Percentiles rank a stretch among this genome's conserved stretches.
Evolutionary conservation across 2,888 invertebrate genomes (phyloP).

Genomic region (Clanis bilineata): DNA sequence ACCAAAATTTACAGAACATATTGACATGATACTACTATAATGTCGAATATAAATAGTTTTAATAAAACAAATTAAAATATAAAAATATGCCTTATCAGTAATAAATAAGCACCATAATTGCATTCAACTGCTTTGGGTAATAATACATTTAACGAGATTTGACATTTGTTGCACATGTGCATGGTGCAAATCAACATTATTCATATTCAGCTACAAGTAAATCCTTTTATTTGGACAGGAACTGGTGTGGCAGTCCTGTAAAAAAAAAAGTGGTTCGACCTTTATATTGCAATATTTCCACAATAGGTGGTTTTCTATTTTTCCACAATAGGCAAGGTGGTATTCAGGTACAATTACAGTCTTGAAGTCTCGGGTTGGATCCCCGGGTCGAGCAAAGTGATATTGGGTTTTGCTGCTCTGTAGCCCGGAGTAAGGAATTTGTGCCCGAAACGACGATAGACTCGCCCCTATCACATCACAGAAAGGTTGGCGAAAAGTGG

Average conservation of each 20-base stretch:
- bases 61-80: constrained; percentile 31
- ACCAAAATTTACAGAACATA: constrained; percentile 51
- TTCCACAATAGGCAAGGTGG: no score
- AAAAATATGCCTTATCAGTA: constrained; percentile 30
- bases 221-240: constrained; percentile 32
- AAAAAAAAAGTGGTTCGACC: constrained; percentile 20
- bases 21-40: not conserved
- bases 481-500: no score
- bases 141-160: not conserved
- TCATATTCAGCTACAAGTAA: not conserved
- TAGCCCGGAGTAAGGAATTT: no score
- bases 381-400: no score
- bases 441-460: no score
- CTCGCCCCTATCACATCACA: no score
- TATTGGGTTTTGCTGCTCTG: no score
- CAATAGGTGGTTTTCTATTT: no score
- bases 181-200: constrained; percentile 23
- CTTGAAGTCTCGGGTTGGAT: no score
- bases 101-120: constrained; percentile 24
- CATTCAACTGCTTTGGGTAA: constrained; percentile 21
- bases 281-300: no score
- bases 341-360: no score
- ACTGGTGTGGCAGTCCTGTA: constrained; percentile 38
- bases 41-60: constrained; percentile 4
- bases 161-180: not conserved